Percentiles rank a stretch among this genome's conserved stretches.
phyloP scores from a whole-genome alignment of 2,888 invertebrate genomes.

The Philhelius pedissequus region DNA sequence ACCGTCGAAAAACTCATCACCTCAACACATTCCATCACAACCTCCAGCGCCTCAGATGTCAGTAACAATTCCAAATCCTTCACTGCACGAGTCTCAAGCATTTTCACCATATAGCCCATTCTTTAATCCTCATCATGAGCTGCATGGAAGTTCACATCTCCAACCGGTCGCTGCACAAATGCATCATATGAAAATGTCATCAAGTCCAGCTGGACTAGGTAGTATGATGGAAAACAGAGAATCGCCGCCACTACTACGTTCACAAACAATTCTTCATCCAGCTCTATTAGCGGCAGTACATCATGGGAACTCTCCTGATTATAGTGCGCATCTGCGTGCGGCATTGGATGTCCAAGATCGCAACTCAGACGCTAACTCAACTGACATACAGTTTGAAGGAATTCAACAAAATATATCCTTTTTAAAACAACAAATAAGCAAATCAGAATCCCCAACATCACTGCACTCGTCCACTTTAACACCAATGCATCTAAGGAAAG shows the following conservation, averaged over 20 bases:
- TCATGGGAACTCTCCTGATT: slow-evolving; percentile 90
- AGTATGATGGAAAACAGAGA: slow-evolving; percentile 85
- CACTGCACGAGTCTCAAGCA: slow-evolving; percentile 95
- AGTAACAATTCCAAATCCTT: slow-evolving; percentile 97
- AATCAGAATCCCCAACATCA: slow-evolving; percentile 87
- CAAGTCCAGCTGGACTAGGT: slow-evolving; percentile 84
- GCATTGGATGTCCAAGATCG: slow-evolving; percentile 91
- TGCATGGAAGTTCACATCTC: slow-evolving; percentile 79
- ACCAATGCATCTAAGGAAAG: slow-evolving; percentile 99
- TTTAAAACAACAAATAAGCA: slow-evolving; percentile 81
- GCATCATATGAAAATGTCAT: slow-evolving; percentile 78
- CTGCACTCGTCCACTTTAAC: slow-evolving; percentile 97
- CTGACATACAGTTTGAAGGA: slow-evolving; percentile 94
- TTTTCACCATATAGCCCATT: slow-evolving; percentile 95
- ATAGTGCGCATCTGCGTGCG: slow-evolving; percentile 84
- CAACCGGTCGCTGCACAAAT: slow-evolving; percentile 78
- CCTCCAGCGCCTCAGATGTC: slow-evolving; percentile 88
- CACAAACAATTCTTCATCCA: slow-evolving; percentile 91
- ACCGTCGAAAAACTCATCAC: slow-evolving; percentile 83
- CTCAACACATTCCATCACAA: slow-evolving; percentile 82
- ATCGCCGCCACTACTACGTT: slow-evolving; percentile 91
- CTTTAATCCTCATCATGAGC: slow-evolving; percentile 83
- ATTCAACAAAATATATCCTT: slow-evolving; percentile 98
- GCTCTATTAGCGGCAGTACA: slow-evolving; percentile 91
- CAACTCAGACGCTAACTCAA: slow-evolving; percentile 94